Base-by-base conservation (phyloP, 2,113 vertebrate genomes). In the Coptodon bakossiorum region DNA sequence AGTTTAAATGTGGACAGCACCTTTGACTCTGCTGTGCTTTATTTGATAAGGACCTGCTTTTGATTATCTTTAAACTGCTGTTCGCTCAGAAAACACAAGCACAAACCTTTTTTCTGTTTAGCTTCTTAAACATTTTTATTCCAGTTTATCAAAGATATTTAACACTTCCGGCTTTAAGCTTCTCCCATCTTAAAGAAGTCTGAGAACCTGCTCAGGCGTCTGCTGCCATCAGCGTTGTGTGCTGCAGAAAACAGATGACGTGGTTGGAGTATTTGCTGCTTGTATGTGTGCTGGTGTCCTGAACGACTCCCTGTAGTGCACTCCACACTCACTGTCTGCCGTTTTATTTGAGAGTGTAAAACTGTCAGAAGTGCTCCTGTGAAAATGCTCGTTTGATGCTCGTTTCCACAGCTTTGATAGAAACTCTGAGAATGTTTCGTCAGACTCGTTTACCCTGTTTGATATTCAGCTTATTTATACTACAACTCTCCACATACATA, bases 321-420 rank as follows among this genome's bases (percentile, higher is more conserved):
- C 71, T 19, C 71, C 27, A 19, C 68, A 0, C 40, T 17, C 24
- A 0, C 14, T 2, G 22, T 1, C 31, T 66, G 61, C 10, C 1
- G 5, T 76, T 48, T 29, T 48, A 48, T 48, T 48, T 1, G 9
- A 0, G 36, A 19, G 71, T 3, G 68, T 29, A 76, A 76, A 50
- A 45, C 24, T 48, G 38, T 76, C 71, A 76, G 71, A 76, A 76
- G 48, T 0, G n/a, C 53, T 56, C n/a, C 4, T 22, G 19, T 19
- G 16, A 19, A 52, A 52, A 52, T 4, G n/a, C 34, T 38, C 10
- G 10, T 6, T 73, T 71, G 8, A 27, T 17, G 68, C 71, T 76
- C 1, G 14, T 31, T 76, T 19, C 24, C 40, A 27, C 68, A 73
- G 68, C 22, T 76, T 7, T 76, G 43, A 29, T 19, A 31, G 68